Evolutionary conservation across 2,113 vertebrate species (phyloP).

Genomic region (Oncorhynchus mykiss): DNA sequence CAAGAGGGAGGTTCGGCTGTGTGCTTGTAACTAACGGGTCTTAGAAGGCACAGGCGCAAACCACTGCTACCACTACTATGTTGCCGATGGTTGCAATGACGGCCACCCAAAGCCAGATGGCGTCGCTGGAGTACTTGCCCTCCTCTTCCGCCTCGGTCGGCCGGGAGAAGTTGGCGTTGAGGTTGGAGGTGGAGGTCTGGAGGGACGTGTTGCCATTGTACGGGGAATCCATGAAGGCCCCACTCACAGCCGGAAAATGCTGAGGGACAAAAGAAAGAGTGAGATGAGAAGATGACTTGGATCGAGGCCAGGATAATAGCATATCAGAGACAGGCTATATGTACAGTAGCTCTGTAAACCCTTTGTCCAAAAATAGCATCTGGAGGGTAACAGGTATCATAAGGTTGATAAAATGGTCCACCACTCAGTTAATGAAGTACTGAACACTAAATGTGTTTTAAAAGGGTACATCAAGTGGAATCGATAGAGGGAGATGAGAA

Average conservation of each 20-base stretch:
- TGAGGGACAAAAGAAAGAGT: conserved; percentile 22
- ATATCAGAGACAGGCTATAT: no score
- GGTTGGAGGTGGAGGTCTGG: conserved; percentile 78
- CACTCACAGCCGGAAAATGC: conserved; percentile 71
- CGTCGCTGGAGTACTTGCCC: conserved; percentile 74
- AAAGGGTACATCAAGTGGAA: no score
- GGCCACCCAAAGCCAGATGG: conserved; percentile 81
- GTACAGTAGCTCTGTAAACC: no score
- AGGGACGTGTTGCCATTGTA: conserved; percentile 74
- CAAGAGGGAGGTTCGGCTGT: conserved; percentile 14
- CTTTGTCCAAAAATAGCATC: no score
- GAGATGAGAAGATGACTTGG: not conserved
- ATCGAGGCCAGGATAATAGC: no score
- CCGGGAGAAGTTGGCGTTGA: conserved; percentile 62
- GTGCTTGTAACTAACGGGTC: conserved; percentile 31
- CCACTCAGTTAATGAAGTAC: no score
- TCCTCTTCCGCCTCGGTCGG: conserved; percentile 71
- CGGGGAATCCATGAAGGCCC: conserved; percentile 76
- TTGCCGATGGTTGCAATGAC: conserved; percentile 80
- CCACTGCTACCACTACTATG: conserved; percentile 80
- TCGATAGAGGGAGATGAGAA: not conserved
- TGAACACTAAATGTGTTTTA: no score
- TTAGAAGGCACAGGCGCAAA: conserved; percentile 80
- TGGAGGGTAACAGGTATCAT: no score
- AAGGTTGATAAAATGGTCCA: no score